A percentile compares a stretch with the other conserved stretches of the same genome.
Evolutionary conservation across 2,888 invertebrate genomes (phyloP).

Genomic region (Thecocarcelia acutangulata): DNA sequence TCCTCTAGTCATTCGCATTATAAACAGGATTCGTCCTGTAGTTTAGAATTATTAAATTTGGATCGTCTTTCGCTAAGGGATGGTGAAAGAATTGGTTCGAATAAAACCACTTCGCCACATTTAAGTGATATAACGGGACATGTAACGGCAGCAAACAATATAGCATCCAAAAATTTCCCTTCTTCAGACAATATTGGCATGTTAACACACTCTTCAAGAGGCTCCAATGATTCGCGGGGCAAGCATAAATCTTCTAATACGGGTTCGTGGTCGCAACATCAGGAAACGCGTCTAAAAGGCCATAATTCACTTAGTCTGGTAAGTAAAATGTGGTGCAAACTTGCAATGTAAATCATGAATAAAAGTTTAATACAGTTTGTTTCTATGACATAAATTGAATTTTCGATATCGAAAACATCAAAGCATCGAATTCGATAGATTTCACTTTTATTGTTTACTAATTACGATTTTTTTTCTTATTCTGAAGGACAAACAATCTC

Average conservation of each 20-base stretch:
- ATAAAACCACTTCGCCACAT: constrained; percentile 75
- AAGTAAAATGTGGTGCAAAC: background rate
- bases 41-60: constrained; percentile 76
- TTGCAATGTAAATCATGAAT: no score
- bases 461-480: no score
- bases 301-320: constrained; percentile 76
- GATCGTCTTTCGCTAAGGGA: constrained; percentile 75
- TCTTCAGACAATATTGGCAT: constrained; percentile 77
- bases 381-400: no score
- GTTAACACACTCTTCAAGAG: constrained; percentile 77
- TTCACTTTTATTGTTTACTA: no score
- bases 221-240: constrained; percentile 76
- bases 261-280: constrained; percentile 67
- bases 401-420: background rate
- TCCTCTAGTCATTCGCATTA: constrained; percentile 69
- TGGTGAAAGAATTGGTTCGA: constrained; percentile 50
- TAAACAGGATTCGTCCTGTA: constrained; percentile 74
- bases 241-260: constrained; percentile 69
- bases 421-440: background rate
- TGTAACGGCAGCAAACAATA: constrained; percentile 59
- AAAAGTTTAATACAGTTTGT: background rate
- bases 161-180: constrained; percentile 71
- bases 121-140: constrained; percentile 71
- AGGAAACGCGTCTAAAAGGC: constrained; percentile 71
- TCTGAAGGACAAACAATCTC: constrained; percentile 74